Percentiles rank a stretch among this genome's conserved stretches.
Conservation (phyloP, 35 echinoderm and acorn worm genomes). For the Chiridota heheva region DNA sequence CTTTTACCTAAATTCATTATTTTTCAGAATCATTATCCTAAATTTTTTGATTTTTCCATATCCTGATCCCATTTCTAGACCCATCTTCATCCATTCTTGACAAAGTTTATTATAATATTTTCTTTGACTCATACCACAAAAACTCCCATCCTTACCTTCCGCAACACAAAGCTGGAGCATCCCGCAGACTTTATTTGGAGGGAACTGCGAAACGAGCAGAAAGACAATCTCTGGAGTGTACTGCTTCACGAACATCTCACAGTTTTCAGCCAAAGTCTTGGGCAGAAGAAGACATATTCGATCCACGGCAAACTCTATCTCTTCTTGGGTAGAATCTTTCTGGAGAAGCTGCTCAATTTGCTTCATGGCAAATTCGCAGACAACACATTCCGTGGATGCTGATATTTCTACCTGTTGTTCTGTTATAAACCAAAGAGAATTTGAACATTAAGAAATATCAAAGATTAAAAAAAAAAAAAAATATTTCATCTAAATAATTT, state of each 20-base stretch:
- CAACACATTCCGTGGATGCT: not conserved
- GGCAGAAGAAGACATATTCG: not conserved
- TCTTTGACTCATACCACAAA: too few species aligned
- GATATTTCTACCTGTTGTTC: not conserved
- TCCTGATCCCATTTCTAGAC: too few species aligned
- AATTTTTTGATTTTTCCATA: too few species aligned
- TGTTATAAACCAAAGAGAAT: too few species aligned
- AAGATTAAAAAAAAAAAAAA: too few species aligned
- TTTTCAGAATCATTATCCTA: too few species aligned
- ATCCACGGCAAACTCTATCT: not conserved
- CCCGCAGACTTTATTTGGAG: slow-evolving; percentile 28
- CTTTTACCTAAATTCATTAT: too few species aligned
- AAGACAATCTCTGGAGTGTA: slow-evolving; percentile 30
- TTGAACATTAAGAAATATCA: too few species aligned
- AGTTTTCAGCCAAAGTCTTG: not conserved
- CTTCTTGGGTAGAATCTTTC: slow-evolving; percentile 35
- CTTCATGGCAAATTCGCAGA: slow-evolving; percentile 21
- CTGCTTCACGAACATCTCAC: slow-evolving; percentile 1
- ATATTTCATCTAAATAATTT: too few species aligned
- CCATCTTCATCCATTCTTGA: too few species aligned
- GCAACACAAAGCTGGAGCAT: slow-evolving; percentile 7
- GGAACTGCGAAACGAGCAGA: slow-evolving; percentile 25
- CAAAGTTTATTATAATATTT: too few species aligned
- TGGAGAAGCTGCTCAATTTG: slow-evolving; percentile 4
- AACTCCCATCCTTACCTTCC: too few species aligned